Conservation (phyloP, 2,888 invertebrate species). For the Leuctra nigra region DNA sequence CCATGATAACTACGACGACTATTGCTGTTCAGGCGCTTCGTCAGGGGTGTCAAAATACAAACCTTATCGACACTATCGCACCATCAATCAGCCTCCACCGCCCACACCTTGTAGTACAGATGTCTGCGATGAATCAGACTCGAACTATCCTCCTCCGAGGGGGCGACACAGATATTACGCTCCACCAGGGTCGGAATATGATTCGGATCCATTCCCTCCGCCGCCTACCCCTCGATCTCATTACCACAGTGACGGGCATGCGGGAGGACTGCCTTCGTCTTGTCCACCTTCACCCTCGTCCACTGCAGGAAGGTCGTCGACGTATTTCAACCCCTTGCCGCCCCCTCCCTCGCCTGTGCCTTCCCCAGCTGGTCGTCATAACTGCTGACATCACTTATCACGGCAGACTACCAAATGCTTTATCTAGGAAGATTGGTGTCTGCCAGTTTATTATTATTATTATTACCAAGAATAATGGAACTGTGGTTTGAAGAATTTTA, state of each 20-base stretch:
- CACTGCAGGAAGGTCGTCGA: constrained; percentile 59
- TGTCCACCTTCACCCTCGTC: constrained; percentile 59
- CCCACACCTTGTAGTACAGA: constrained; percentile 94
- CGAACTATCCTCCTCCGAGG: constrained; percentile 51
- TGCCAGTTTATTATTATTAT: background rate
- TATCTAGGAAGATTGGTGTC: background rate
- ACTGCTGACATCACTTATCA: constrained; percentile 25
- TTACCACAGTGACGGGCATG: constrained; percentile 61
- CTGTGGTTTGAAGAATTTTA: no score
- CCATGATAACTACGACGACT: constrained; percentile 26
- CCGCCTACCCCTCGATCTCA: constrained; percentile 70
- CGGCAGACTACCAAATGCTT: background rate
- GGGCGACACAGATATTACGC: constrained; percentile 24
- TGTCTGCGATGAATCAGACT: constrained; percentile 85
- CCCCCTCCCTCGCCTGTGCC: constrained; percentile 83
- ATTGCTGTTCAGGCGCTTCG: constrained; percentile 34
- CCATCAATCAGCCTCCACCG: constrained; percentile 80
- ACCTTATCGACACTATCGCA: constrained; percentile 67
- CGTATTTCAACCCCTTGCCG: constrained; percentile 73
- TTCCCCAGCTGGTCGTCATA: constrained; percentile 29
- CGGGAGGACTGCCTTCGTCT: constrained; percentile 49
- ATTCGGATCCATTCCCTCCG: constrained; percentile 65
- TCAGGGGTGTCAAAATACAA: constrained; percentile 57
- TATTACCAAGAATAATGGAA: background rate
- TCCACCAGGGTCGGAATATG: constrained; percentile 47